These are phyloP conservation scores for Ecliptopera silaceata DNA, from an alignment of 2,888 invertebrate species.

Conservation along the genomic window DNA sequence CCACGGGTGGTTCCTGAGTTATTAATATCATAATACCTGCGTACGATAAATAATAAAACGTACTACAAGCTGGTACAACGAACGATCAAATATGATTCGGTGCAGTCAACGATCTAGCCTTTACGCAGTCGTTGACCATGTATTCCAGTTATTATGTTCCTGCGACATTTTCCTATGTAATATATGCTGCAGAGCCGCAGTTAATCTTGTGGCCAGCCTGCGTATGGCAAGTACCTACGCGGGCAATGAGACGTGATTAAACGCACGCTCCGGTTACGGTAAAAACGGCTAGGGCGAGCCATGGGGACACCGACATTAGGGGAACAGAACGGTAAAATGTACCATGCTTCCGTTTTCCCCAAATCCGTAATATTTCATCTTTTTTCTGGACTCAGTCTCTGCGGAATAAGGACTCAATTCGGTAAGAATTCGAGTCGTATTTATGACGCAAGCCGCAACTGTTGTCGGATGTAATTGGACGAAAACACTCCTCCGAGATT, in stretches of 20 bases:
- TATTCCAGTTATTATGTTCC: slow-evolving; percentile 13
- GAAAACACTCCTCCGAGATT: slow-evolving; percentile 19
- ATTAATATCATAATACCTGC: too few relatives aligned
- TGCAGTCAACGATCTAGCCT: neutral
- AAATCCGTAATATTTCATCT: slow-evolving; percentile 25
- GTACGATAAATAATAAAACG: neutral
- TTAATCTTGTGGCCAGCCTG: slow-evolving; percentile 37
- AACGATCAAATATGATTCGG: neutral
- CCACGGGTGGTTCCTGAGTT: too few relatives aligned
- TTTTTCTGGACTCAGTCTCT: slow-evolving; percentile 7
- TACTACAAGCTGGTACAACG: neutral
- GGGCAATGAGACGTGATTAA: slow-evolving; percentile 43
- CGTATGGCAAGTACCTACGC: slow-evolving; percentile 45
- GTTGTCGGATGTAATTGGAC: slow-evolving; percentile 18
- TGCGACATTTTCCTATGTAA: slow-evolving; percentile 19
- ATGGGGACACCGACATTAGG: slow-evolving; percentile 37
- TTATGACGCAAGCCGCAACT: slow-evolving; percentile 20
- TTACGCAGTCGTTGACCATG: neutral
- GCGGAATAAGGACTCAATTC: slow-evolving; percentile 11
- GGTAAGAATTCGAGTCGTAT: slow-evolving; percentile 11
- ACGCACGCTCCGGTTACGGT: slow-evolving; percentile 44
- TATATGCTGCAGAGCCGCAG: slow-evolving; percentile 22
- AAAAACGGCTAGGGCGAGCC: slow-evolving; percentile 39
- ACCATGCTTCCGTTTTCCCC: slow-evolving; percentile 28
- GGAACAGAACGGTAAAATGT: slow-evolving; percentile 34